Base-by-base conservation (phyloP, 2,797 vertebrate species). In the Sebastes iracundus region DNA sequence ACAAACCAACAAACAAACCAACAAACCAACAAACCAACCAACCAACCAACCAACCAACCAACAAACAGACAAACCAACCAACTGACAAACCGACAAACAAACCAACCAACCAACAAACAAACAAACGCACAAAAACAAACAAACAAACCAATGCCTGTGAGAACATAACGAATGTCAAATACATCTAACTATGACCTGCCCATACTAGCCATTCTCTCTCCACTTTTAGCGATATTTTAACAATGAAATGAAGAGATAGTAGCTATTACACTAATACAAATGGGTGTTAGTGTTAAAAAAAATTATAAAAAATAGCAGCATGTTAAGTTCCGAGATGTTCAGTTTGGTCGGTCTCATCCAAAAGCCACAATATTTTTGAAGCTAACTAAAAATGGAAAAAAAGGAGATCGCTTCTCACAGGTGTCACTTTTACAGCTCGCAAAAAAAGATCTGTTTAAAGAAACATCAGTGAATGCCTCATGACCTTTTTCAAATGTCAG, bases 241-340 rank as follows among this genome's bases (percentile, higher is more conserved):
- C 55, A 55, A 70, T 46, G 49, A 88, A 82, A 84, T 65, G 27
- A 78, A 61, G 18, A 64, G 55, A 77, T 12, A 52, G 56, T 35
- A 75, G 68, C 80, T 65, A 32, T 62, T 30, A 81, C 55, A 55
- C 64, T 27, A 53, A 63, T 52, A 67, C 66, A 68, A 82, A 80
- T 10, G 27, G 30, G 52, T 46, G 72, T 88, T 88, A 84, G 83
- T 89, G 81, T 90, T 87, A 63, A 76, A 28, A 11, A 65, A 38
- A 7, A 7, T n/a, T 6, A 38, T 38, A 65, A 52, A 38, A 85
- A 71, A 73, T 91, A 93, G 90, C 93, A 94, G 92, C 91, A 88
- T 82, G 75, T 86, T 81, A 80, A 49, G 63, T 73, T 82, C 71
- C 60, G 46, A 81, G 66, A 74, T 56, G 77, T 84, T 83, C 76